Evolutionary conservation across 2,113 vertebrate genomes (phyloP).

Genomic region (Acrocephalus arundinaceus): DNA sequence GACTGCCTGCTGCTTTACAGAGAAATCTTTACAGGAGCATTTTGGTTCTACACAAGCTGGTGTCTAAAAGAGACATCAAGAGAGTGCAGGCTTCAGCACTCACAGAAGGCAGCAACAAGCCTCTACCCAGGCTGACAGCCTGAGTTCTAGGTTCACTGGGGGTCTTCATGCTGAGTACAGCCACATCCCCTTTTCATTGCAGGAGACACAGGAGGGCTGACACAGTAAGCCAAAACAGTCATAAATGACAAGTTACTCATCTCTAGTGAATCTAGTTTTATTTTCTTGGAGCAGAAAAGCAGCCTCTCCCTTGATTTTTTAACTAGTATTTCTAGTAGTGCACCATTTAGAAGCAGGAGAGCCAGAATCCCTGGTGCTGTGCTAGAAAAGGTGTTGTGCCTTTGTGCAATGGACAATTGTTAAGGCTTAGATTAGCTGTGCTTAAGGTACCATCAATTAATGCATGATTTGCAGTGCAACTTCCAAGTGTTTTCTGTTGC

Average conservation of each 20-base stretch:
- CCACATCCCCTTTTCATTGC: neutral
- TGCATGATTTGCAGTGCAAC: conserved; percentile 38
- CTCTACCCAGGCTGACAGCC: neutral
- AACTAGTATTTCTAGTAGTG: neutral
- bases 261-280: neutral
- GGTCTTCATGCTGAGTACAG: neutral
- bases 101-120: neutral
- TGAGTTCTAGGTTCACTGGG: neutral
- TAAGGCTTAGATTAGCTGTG: neutral
- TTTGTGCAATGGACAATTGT: neutral
- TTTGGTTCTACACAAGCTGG: neutral
- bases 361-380: neutral
- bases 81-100: neutral
- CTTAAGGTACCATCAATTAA: neutral
- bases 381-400: neutral
- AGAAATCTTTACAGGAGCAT: neutral
- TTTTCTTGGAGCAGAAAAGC: neutral
- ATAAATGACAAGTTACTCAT: neutral
- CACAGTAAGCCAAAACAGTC: neutral
- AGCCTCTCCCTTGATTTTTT: neutral
- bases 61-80: neutral
- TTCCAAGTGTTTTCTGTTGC: conserved; percentile 52
- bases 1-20: neutral
- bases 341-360: neutral
- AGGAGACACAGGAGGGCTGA: neutral